phyloP scores from a whole-genome alignment of 1,140 invertebrate species.

The Oryzaephilus surinamensis region DNA sequence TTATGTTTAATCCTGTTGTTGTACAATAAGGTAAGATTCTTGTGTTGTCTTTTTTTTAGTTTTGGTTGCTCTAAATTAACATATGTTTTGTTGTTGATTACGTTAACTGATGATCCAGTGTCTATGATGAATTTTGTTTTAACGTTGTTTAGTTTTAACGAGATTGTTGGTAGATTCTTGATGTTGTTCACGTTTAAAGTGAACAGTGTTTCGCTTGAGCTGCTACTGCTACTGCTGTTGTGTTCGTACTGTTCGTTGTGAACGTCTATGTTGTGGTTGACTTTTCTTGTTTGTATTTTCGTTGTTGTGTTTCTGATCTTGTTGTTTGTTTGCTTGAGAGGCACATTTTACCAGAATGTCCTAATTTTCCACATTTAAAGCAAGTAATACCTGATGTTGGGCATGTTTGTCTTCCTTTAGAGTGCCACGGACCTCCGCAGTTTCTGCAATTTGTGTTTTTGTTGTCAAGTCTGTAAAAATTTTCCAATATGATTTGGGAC shows the following conservation, averaged over 20 bases:
- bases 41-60: too few relatives aligned
- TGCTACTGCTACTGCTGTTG: neutral
- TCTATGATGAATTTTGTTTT: neutral
- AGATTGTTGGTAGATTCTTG: too few relatives aligned
- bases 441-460: neutral
- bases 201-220: too few relatives aligned
- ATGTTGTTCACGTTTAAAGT: too few relatives aligned
- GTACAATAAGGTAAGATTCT: neutral
- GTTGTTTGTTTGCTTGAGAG: neutral
- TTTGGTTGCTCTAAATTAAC: too few relatives aligned
- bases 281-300: neutral
- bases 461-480: too few relatives aligned
- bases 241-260: neutral
- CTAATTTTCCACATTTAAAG: neutral
- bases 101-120: slow-evolving; percentile 1
- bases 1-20: too few relatives aligned
- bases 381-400: neutral
- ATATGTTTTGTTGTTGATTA: too few relatives aligned
- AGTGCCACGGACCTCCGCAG: neutral
- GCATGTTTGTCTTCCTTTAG: neutral
- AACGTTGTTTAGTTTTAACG: too few relatives aligned
- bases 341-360: neutral
- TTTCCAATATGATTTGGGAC: too few relatives aligned
- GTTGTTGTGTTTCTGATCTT: neutral
- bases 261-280: neutral